Conservation (phyloP, 2,888 invertebrate species). For the Cerastis rubricosa region DNA sequence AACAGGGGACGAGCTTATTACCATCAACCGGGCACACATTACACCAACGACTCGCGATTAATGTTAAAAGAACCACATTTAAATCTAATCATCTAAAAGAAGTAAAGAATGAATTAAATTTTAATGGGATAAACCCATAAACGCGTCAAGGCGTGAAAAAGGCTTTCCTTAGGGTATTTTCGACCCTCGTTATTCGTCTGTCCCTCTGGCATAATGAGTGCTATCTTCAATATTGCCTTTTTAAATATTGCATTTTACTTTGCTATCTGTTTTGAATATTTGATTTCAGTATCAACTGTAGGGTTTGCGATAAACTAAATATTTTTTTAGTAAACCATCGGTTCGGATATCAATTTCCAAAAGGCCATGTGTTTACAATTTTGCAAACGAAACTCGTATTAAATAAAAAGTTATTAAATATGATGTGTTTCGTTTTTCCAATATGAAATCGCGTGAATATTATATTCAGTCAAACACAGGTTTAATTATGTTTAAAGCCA, state of each 20-base stretch:
- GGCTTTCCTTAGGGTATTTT: conserved; percentile 72
- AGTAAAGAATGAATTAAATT: conserved; percentile 77
- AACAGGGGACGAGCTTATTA: neutral
- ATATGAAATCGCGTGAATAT: neutral
- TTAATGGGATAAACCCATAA: conserved; percentile 79
- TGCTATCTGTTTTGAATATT: conserved; percentile 75
- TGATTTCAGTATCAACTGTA: conserved; percentile 66
- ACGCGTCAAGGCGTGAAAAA: conserved; percentile 75
- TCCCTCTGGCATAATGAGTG: conserved; percentile 74
- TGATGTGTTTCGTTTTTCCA: neutral
- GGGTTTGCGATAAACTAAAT: conserved; percentile 38
- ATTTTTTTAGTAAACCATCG: conserved; percentile 34
- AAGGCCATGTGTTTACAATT: neutral
- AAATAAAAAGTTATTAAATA: conserved; percentile 5
- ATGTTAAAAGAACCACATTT: conserved; percentile 41
- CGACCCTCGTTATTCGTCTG: conserved; percentile 79
- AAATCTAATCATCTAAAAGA: conserved; percentile 41
- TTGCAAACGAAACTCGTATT: neutral
- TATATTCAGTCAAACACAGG: neutral
- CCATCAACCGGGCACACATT: neutral
- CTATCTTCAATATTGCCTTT: conserved; percentile 72
- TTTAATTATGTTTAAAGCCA: neutral
- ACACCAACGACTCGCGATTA: neutral
- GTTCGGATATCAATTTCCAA: conserved; percentile 21
- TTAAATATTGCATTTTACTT: conserved; percentile 74